These are phyloP conservation scores for Balaenoptera acutorostrata DNA, from an alignment of 2,113 vertebrate genomes.

Conservation along the genomic window DNA sequence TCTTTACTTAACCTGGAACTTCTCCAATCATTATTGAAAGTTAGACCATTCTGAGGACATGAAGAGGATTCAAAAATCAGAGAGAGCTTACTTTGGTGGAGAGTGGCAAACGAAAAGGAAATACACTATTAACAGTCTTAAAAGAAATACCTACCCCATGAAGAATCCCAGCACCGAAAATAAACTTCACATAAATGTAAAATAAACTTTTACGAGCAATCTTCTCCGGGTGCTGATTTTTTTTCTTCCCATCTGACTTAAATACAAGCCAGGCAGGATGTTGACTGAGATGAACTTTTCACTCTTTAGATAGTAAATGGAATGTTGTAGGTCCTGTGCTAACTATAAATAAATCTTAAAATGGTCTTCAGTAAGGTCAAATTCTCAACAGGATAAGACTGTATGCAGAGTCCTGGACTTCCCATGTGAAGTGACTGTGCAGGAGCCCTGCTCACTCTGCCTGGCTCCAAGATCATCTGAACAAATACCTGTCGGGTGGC, in stretches of 20 bases:
- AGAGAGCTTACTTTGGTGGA: not conserved
- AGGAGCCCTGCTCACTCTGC: not conserved
- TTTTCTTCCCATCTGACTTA: not conserved
- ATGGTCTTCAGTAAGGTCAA: not conserved
- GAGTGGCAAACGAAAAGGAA: slow-evolving; percentile 38
- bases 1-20: slow-evolving; percentile 41
- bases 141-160: slow-evolving; percentile 23
- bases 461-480: not conserved
- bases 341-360: slow-evolving; percentile 14
- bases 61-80: slow-evolving; percentile 38
- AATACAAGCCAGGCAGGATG: not conserved
- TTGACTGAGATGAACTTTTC: slow-evolving; percentile 51
- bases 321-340: not conserved
- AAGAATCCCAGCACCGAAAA: slow-evolving; percentile 49
- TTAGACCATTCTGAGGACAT: not conserved
- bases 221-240: not conserved
- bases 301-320: slow-evolving; percentile 12
- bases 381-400: not conserved
- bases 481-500: no score
- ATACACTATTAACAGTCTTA: slow-evolving; percentile 10
- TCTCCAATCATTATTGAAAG: slow-evolving; percentile 57
- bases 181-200: slow-evolving; percentile 37
- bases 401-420: not conserved
- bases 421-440: not conserved
- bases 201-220: slow-evolving; percentile 34